A percentile compares a stretch with the other conserved stretches of the same genome.
Evolutionary conservation across 2,797 vertebrate species (phyloP).

Genomic region (Chromobotia macracanthus): DNA sequence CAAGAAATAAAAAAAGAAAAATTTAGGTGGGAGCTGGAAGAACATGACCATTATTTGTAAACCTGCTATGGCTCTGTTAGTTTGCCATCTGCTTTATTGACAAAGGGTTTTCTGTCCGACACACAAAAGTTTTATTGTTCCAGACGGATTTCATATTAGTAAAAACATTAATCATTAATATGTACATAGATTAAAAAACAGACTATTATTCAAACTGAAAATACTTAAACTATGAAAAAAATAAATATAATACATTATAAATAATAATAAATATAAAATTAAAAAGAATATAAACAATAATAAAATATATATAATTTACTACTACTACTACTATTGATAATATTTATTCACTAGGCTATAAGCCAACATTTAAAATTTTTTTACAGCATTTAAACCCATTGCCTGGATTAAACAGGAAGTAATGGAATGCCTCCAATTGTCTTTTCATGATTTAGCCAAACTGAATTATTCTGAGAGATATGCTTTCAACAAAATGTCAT

Average conservation of each 20-base stretch:
- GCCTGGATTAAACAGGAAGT: neutral
- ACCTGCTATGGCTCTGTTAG: neutral
- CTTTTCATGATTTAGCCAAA: neutral
- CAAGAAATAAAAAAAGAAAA: slow-evolving; percentile 30
- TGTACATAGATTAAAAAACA: slow-evolving; percentile 9
- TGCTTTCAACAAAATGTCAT: neutral
- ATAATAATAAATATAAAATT: neutral
- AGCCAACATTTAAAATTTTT: neutral
- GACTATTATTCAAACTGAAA: neutral
- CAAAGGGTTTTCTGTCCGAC: neutral
- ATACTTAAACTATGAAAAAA: neutral
- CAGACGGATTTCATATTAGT: slow-evolving; percentile 7
- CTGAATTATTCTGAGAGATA: neutral
- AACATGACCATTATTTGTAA: slow-evolving; percentile 22
- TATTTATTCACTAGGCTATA: neutral
- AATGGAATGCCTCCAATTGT: neutral
- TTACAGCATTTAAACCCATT: neutral
- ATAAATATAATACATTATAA: neutral
- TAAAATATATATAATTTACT: no score
- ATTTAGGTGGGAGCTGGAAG: slow-evolving; percentile 1
- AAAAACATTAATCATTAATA: slow-evolving; percentile 28
- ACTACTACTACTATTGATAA: neutral
- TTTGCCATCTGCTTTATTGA: slow-evolving; percentile 46
- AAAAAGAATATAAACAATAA: neutral
- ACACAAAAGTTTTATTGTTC: neutral